Conservation (phyloP, 1,140 invertebrate genomes). For the Semibalanus balanoides region DNA sequence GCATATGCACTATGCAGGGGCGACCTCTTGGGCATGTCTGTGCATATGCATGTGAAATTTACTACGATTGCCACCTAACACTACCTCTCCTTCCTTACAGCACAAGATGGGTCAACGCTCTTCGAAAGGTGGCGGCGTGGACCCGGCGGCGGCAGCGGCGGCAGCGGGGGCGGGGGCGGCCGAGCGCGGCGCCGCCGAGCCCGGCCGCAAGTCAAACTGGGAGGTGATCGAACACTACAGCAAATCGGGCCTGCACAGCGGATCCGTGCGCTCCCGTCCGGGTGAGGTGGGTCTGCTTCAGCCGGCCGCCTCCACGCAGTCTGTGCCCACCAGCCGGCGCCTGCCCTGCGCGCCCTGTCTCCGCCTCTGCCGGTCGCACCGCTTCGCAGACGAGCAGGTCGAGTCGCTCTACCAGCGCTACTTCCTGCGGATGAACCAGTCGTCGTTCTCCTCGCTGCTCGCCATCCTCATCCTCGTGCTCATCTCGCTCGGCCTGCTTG, state of each 20-base stretch:
- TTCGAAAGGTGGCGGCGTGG: neutral
- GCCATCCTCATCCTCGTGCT: conserved; percentile 54
- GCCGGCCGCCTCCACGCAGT: conserved; percentile 21
- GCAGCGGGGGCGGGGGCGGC: no score
- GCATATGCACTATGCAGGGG: no score
- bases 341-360: conserved; percentile 25
- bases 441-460: conserved; percentile 68
- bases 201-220: conserved; percentile 55
- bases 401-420: conserved; percentile 83
- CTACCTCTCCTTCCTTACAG: neutral
- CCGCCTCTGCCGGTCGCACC: conserved; percentile 40
- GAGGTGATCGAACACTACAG: conserved; percentile 72
- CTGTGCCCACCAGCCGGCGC: conserved; percentile 21
- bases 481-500: conserved; percentile 38
- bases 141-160: no score
- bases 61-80: no score
- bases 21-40: no score
- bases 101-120: neutral
- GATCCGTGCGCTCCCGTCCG: conserved; percentile 37
- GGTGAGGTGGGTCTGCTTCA: conserved; percentile 26
- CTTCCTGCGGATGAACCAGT: conserved; percentile 82
- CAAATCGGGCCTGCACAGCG: conserved; percentile 23
- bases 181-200: neutral
- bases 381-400: conserved; percentile 53
- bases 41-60: no score